phyloP scores from a whole-genome alignment of 2,888 invertebrate species.

The Thereva unica region DNA sequence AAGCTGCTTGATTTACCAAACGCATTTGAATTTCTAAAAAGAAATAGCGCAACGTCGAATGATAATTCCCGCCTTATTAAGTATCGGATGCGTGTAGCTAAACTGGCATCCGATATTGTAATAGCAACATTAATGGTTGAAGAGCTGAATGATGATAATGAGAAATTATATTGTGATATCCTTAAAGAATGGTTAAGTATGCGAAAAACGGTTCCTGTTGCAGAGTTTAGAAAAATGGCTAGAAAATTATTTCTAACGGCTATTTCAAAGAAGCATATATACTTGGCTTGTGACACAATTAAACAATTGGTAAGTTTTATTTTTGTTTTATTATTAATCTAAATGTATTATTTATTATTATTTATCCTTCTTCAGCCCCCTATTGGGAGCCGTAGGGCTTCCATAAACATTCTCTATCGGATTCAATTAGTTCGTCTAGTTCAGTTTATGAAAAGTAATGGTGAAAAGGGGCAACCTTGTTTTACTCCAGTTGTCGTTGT shows the following conservation, averaged over 20 bases:
- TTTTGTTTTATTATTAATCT: not conserved
- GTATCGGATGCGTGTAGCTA: constrained; percentile 33
- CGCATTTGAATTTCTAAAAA: constrained; percentile 25
- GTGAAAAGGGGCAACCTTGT: too few relatives aligned
- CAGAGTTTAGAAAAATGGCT: constrained; percentile 32
- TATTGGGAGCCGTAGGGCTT: too few relatives aligned
- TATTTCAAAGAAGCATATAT: constrained; percentile 30
- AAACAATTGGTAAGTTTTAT: constrained; percentile 35
- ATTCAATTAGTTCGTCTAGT: too few relatives aligned
- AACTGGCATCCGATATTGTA: constrained; percentile 28
- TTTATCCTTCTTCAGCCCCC: not conserved
- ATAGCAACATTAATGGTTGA: constrained; percentile 33
- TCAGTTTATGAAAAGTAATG: too few relatives aligned
- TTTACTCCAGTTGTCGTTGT: too few relatives aligned
- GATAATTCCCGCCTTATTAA: constrained; percentile 12
- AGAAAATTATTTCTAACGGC: constrained; percentile 37
- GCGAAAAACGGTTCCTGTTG: constrained; percentile 16
- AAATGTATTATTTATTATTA: not conserved
- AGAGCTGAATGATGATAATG: constrained; percentile 23
- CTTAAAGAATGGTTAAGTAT: constrained; percentile 35
- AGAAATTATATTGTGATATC: constrained; percentile 33
- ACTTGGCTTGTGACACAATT: constrained; percentile 36
- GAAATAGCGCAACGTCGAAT: constrained; percentile 5
- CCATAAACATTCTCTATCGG: too few relatives aligned
- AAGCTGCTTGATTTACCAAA: constrained; percentile 12